A percentile compares a stretch with the other conserved stretches of the same genome.
Conservation (phyloP, 2,113 vertebrate genomes). For the Pygoscelis antarcticus region DNA sequence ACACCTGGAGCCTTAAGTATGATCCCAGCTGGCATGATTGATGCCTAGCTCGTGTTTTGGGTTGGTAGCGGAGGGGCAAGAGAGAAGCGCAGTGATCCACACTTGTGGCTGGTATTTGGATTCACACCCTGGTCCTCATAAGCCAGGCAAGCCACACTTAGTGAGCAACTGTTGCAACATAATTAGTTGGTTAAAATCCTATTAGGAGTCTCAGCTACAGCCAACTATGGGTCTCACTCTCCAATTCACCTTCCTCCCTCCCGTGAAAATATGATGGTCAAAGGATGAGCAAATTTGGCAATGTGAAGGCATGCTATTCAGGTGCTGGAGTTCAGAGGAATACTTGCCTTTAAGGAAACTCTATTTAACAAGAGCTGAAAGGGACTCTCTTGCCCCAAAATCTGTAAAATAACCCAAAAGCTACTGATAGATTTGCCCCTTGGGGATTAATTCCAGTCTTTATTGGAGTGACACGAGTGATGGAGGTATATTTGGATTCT, state of each 20-base stretch:
- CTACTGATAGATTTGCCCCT: neutral
- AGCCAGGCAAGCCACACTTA: neutral
- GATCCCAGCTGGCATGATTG: neutral
- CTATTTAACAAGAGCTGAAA: neutral
- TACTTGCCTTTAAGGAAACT: neutral
- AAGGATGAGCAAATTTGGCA: neutral
- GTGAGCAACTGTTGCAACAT: neutral
- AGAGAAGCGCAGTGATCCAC: fast-evolving
- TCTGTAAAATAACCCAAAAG: neutral
- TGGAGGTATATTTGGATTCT: neutral
- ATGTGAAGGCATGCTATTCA: neutral
- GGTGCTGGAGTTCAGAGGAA: neutral
- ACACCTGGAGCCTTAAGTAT: neutral
- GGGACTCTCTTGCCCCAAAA: neutral
- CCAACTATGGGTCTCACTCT: neutral
- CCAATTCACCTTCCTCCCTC: neutral
- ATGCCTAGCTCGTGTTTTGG: neutral
- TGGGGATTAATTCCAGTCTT: neutral
- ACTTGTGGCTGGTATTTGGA: neutral
- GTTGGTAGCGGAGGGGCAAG: neutral
- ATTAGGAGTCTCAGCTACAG: neutral
- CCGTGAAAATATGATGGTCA: neutral
- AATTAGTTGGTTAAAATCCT: neutral
- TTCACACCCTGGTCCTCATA: neutral
- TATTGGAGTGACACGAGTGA: neutral